phyloP scores from a whole-genome alignment of 2,888 invertebrate genomes.

The Metacarcinus magister region DNA sequence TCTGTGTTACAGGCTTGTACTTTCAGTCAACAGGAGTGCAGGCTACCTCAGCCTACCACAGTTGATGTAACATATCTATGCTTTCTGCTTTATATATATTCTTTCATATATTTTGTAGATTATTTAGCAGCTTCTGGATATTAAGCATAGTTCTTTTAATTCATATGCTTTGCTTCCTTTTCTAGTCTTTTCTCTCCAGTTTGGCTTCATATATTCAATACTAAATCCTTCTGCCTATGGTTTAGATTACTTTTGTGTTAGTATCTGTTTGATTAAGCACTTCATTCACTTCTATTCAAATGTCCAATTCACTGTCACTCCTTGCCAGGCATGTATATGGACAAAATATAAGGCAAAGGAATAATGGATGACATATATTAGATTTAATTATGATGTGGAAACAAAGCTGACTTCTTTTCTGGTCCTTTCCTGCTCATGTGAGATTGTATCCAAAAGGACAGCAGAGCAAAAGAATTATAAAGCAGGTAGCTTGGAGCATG shows the following conservation, averaged over 20 bases:
- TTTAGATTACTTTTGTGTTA: background rate
- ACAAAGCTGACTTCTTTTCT: background rate
- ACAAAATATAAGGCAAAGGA: background rate
- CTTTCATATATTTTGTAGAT: background rate
- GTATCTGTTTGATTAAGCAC: background rate
- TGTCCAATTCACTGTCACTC: background rate
- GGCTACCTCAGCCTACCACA: slow-evolving; percentile 70
- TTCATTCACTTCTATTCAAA: background rate
- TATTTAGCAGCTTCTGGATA: slow-evolving; percentile 33
- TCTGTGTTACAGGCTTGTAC: slow-evolving; percentile 78
- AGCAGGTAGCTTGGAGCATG: background rate
- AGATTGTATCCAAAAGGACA: background rate
- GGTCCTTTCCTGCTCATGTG: background rate
- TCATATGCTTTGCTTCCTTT: background rate
- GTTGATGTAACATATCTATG: slow-evolving; percentile 74
- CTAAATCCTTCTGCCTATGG: background rate
- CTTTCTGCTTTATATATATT: slow-evolving; percentile 66
- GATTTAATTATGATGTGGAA: background rate
- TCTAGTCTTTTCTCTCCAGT: slow-evolving; percentile 4
- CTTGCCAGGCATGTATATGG: background rate
- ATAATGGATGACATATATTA: background rate
- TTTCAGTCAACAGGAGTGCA: slow-evolving; percentile 75
- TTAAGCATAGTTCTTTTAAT: background rate
- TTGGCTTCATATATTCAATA: slow-evolving; percentile 5
- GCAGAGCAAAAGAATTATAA: background rate